These are phyloP conservation scores for Himantopus leucocephalus DNA, from an alignment of 2,113 vertebrate species.

Conservation along the genomic window DNA sequence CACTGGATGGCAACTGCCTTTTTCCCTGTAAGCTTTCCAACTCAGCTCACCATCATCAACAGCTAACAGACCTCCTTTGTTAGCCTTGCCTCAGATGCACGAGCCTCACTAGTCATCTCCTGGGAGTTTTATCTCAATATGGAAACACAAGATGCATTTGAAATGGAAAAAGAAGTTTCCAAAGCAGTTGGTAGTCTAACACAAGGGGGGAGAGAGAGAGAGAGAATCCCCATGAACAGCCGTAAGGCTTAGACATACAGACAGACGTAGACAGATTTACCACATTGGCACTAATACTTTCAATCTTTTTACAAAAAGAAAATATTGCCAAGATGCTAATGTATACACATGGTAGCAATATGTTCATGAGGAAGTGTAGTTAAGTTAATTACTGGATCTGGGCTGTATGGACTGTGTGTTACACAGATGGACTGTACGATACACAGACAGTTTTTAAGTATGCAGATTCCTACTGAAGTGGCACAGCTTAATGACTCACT, in stretches of 20 bases:
- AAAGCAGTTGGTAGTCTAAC: conserved; percentile 59
- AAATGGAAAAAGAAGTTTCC: conserved; percentile 38
- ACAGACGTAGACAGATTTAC: conserved; percentile 59
- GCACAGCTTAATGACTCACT: conserved; percentile 51
- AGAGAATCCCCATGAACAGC: not conserved
- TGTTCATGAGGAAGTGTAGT: conserved; percentile 48
- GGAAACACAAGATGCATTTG: conserved; percentile 20
- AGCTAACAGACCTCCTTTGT: conserved; percentile 32
- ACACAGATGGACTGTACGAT: conserved; percentile 52
- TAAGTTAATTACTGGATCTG: conserved; percentile 52
- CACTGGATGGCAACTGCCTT: not conserved
- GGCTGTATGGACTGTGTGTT: conserved; percentile 29
- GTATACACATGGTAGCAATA: conserved; percentile 65
- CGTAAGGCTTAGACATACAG: conserved; percentile 48
- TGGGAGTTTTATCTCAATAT: conserved; percentile 20
- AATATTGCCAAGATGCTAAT: conserved; percentile 69
- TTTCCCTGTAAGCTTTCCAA: not conserved
- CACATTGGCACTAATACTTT: conserved; percentile 46
- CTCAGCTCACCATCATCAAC: not conserved
- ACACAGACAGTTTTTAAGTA: conserved; percentile 45
- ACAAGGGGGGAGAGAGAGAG: not conserved
- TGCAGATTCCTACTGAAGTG: conserved; percentile 62
- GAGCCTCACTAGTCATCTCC: conserved; percentile 17
- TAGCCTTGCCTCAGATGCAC: conserved; percentile 15
- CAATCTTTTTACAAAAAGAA: conserved; percentile 54